phyloP scores from a whole-genome alignment of 1,140 invertebrate genomes.

The Bombus waltoni region DNA sequence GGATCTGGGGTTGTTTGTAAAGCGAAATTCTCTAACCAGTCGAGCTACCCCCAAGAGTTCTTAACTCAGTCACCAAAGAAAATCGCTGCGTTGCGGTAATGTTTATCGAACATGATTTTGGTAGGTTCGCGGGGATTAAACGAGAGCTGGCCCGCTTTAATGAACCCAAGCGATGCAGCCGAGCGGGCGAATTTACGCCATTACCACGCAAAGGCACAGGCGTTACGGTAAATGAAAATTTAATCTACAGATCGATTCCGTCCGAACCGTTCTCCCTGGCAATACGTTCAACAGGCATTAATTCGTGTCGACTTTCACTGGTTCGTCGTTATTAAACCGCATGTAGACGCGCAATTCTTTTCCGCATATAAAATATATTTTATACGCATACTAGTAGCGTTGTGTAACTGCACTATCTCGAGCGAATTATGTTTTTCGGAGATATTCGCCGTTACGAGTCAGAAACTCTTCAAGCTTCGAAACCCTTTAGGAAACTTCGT shows the following conservation, averaged over 20 bases:
- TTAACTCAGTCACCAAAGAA: conserved; percentile 69
- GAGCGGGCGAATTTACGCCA: conserved; percentile 62
- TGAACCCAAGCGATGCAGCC: conserved; percentile 67
- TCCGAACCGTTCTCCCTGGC: conserved; percentile 53
- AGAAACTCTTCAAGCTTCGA: not conserved
- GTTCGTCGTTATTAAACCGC: conserved; percentile 41
- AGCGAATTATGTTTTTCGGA: conserved; percentile 43
- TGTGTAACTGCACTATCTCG: conserved; percentile 35
- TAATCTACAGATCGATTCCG: conserved; percentile 68
- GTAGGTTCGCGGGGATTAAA: conserved; percentile 74
- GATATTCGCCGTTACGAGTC: conserved; percentile 37
- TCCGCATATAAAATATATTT: not conserved
- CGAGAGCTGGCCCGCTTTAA: conserved; percentile 73
- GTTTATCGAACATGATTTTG: conserved; percentile 77
- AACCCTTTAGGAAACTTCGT: not conserved
- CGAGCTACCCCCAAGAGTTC: conserved; percentile 21
- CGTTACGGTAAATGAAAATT: conserved; percentile 71
- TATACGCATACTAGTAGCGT: not conserved
- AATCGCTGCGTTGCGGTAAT: conserved; percentile 72
- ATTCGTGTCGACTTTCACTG: conserved; percentile 61
- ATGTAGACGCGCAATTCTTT: conserved; percentile 4
- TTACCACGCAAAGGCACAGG: conserved; percentile 61
- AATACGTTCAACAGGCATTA: conserved; percentile 63
- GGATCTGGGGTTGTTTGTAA: conserved; percentile 69
- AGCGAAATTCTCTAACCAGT: conserved; percentile 60